Conservation (phyloP, 1,140 invertebrate species). For the Diuraphis noxia region DNA sequence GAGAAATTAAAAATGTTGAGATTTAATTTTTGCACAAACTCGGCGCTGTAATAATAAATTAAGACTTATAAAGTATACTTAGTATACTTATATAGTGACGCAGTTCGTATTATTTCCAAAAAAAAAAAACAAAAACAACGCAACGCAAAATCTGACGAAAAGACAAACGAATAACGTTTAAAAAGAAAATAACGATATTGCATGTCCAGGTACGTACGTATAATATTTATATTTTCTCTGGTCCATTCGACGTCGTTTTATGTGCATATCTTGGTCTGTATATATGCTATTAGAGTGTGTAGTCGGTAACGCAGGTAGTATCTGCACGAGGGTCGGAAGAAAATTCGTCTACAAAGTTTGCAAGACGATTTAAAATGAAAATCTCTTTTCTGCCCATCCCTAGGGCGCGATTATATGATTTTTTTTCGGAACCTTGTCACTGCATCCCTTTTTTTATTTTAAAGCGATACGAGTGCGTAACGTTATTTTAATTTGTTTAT, state of each 20-base stretch:
- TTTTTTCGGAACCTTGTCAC: neutral
- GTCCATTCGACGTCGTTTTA: neutral
- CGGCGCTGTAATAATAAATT: neutral
- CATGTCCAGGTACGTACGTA: neutral
- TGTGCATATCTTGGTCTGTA: neutral
- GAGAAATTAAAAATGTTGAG: neutral
- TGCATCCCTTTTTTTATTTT: neutral
- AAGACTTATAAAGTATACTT: too few relatives aligned
- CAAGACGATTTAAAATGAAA: neutral
- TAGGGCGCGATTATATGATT: neutral
- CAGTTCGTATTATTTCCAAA: neutral
- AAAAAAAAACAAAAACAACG: too few relatives aligned
- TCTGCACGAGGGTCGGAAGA: neutral
- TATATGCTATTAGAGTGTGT: neutral
- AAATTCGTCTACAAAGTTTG: neutral
- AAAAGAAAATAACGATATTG: neutral
- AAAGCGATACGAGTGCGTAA: neutral
- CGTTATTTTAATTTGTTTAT: slow-evolving; percentile 1
- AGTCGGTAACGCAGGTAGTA: neutral
- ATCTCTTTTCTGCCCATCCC: neutral
- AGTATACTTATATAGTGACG: neutral
- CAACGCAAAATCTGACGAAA: too few relatives aligned
- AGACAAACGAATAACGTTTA: neutral
- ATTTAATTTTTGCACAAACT: neutral
- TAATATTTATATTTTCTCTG: neutral